Base-by-base conservation (phyloP, 2,888 invertebrate species). In the Apamea monoglypha region DNA sequence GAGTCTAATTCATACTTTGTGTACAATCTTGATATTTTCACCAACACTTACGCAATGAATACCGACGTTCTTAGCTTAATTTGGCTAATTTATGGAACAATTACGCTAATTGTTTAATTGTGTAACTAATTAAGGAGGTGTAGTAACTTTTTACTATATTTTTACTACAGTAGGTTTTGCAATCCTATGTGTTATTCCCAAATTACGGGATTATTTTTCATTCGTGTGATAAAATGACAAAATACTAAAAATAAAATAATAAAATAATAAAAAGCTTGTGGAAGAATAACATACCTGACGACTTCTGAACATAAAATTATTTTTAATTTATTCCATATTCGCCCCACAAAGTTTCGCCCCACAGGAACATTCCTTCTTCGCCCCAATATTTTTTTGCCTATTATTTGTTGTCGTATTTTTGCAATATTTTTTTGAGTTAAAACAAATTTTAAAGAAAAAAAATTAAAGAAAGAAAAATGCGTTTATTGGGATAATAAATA, bases 61-160 rank as follows among this genome's bases (percentile, higher is more conserved):
- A 76, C 56, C 2, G 50, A 32, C 47, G 61, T 74, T 4, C 32
- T 74, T 67, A 71, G 36, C 10, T 47, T 70, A 82, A 69, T 84
- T 56, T 40, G 16, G 21, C 12, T 70, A 73, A 82, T 79, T 84
- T 74, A 81, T 63, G 21, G 36, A 29, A 72, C 18, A 72, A 81
- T 83, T 80, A 75, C 1, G 10, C 18, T 53, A 84, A 85, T 84
- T 83, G 71, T 68, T 68, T 71, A 50, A 72, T 74, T 82, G 73
- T 70, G 84, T 80, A 79, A 84, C 7, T 66, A 56, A 70, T 79
- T 82, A 61, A 10, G 64, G 7, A n/a, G 53, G n/a, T 64, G 25
- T 61, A 29, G 40, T 40, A 56, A 74, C 64, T 66, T 74, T 81
- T 81, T 40, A 36, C 2, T 56, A 29, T 29, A 25, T 1, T 36